Conservation (phyloP, 2,888 invertebrate species). For the Machimus rusticus region DNA sequence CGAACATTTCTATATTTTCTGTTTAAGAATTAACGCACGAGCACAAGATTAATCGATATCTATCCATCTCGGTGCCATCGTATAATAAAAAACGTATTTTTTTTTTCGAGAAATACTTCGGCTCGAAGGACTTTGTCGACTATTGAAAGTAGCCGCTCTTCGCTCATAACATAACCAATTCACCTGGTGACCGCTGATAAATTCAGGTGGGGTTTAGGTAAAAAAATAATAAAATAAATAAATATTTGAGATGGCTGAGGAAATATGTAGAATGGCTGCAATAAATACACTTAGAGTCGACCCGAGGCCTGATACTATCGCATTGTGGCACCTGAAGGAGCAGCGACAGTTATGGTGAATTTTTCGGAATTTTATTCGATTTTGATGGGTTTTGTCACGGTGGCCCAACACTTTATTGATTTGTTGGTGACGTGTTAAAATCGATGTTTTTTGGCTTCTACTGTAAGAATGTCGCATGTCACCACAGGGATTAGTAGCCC, state of each 20-base stretch:
- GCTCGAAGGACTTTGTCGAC: neutral
- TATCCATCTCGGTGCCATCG: slow-evolving; percentile 9
- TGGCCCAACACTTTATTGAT: slow-evolving; percentile 19
- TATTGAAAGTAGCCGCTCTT: neutral
- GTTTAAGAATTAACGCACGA: slow-evolving; percentile 8
- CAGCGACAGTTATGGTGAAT: slow-evolving; percentile 26
- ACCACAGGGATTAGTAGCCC: neutral
- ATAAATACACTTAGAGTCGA: slow-evolving; percentile 19
- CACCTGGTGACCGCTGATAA: neutral
- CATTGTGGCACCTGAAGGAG: slow-evolving; percentile 38
- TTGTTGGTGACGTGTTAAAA: slow-evolving; percentile 14
- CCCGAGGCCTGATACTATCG: slow-evolving; percentile 8
- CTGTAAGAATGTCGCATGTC: neutral
- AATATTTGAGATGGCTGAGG: neutral
- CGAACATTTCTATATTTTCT: slow-evolving; percentile 18
- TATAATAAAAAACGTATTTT: neutral
- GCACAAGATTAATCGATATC: slow-evolving; percentile 26
- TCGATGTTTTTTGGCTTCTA: neutral
- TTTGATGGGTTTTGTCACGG: neutral
- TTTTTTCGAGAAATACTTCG: slow-evolving; percentile 12
- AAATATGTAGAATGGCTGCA: neutral
- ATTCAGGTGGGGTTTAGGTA: neutral
- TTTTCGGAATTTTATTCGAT: slow-evolving; percentile 15
- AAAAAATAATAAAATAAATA: neutral
- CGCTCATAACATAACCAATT: neutral